A percentile compares a stretch with the other conserved stretches of the same genome.
phyloP scores from a whole-genome alignment of 2,888 invertebrate genomes.

The Pandemis heparana region DNA sequence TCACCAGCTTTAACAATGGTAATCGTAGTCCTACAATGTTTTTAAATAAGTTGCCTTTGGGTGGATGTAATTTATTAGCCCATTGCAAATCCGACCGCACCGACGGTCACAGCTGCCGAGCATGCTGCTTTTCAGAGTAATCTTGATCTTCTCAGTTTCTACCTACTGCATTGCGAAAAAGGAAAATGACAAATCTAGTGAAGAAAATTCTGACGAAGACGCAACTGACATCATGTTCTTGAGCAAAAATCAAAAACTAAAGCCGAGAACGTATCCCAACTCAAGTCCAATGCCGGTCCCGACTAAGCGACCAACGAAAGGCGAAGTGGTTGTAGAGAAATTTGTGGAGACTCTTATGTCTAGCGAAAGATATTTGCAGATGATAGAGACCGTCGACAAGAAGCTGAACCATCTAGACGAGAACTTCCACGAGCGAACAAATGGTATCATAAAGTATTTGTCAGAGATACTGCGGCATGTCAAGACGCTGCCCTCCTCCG shows the following conservation, averaged over 20 bases:
- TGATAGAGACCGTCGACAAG: slow-evolving; percentile 68
- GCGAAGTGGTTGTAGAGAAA: slow-evolving; percentile 68
- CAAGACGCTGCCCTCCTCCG: slow-evolving; percentile 53
- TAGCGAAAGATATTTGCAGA: slow-evolving; percentile 71
- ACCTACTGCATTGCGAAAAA: slow-evolving; percentile 15
- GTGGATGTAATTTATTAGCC: neutral
- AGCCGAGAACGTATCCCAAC: neutral
- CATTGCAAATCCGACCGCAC: slow-evolving; percentile 12
- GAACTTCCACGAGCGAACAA: slow-evolving; percentile 66
- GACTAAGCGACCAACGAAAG: slow-evolving; percentile 51
- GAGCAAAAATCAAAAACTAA: neutral
- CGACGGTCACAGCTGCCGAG: neutral
- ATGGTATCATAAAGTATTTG: slow-evolving; percentile 68
- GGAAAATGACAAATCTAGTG: neutral
- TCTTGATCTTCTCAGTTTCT: slow-evolving; percentile 10
- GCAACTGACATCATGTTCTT: neutral
- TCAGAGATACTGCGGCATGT: slow-evolving; percentile 63
- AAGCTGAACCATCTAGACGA: slow-evolving; percentile 68
- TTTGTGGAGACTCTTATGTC: slow-evolving; percentile 73
- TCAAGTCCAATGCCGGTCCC: slow-evolving; percentile 42
- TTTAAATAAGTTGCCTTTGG: slow-evolving; percentile 26
- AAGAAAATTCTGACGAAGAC: slow-evolving; percentile 20
- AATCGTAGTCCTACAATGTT: slow-evolving; percentile 12
- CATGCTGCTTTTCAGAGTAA: slow-evolving; percentile 27
- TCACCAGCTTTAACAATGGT: slow-evolving; percentile 20